phyloP scores from a whole-genome alignment of 2,888 invertebrate genomes.

The Spilarctia lutea region DNA sequence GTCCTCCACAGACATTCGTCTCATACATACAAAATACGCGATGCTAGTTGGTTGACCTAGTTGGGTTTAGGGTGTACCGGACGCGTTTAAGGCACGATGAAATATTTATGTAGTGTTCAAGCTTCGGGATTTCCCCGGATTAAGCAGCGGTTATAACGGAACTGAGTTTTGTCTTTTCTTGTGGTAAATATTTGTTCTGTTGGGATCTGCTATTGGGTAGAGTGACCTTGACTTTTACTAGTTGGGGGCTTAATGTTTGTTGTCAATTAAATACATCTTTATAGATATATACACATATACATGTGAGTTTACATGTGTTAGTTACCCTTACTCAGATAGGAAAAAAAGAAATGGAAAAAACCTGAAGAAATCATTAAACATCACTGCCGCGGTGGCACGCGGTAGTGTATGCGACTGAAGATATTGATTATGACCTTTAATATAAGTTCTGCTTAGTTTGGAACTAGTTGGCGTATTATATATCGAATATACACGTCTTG shows the following conservation, averaged over 20 bases:
- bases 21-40: conserved; percentile 81
- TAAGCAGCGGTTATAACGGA: conserved; percentile 13
- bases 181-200: conserved; percentile 6
- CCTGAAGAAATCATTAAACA: too few relatives aligned
- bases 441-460: too few relatives aligned
- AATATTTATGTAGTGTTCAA: conserved; percentile 33
- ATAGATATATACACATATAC: too few relatives aligned
- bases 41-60: conserved; percentile 58
- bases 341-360: too few relatives aligned
- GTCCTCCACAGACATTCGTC: conserved; percentile 66
- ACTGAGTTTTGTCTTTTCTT: conserved; percentile 11
- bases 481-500: too few relatives aligned
- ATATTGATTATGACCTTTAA: too few relatives aligned
- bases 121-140: conserved; percentile 14
- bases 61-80: conserved; percentile 50
- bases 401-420: too few relatives aligned
- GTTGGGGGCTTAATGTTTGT: not conserved
- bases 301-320: not conserved
- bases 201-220: not conserved
- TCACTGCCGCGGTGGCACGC: too few relatives aligned
- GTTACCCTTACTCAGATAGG: not conserved
- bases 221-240: conserved; percentile 3
- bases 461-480: too few relatives aligned
- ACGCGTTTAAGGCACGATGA: conserved; percentile 31
- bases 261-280: not conserved